phyloP scores from a whole-genome alignment of 1,140 invertebrate genomes.

The Chironomus striatipennis region DNA sequence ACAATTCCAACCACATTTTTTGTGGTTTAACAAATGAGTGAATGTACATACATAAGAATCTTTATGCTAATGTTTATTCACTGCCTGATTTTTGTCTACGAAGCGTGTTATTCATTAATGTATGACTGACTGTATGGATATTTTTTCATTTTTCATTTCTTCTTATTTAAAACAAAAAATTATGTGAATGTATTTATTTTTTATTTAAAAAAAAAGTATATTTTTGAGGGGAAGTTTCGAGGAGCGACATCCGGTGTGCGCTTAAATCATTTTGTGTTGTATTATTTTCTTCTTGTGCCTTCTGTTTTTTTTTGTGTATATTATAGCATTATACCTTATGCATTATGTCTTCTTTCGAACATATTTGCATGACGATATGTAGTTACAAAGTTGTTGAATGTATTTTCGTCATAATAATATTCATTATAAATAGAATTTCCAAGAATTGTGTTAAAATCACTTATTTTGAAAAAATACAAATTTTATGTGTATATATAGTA shows the following conservation, averaged over 20 bases:
- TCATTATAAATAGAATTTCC: constrained; percentile 8
- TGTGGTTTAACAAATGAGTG: background rate
- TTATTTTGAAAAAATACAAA: background rate
- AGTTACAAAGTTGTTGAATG: background rate
- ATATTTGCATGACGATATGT: background rate
- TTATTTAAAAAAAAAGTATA: too few relatives aligned
- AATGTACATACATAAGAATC: background rate
- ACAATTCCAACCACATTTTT: background rate
- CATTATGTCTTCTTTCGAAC: background rate
- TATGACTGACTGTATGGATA: constrained; percentile 2
- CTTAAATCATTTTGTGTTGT: constrained; percentile 18
- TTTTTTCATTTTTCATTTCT: background rate
- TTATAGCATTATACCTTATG: background rate
- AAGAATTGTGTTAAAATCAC: background rate
- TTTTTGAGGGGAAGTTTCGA: constrained; percentile 6
- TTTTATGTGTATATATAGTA: too few relatives aligned
- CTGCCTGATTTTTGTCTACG: background rate
- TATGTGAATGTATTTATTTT: background rate
- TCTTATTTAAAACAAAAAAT: background rate
- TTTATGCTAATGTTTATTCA: constrained; percentile 8
- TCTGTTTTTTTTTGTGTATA: background rate
- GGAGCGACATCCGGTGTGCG: constrained; percentile 22
- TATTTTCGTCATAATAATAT: background rate
- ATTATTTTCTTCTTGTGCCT: background rate
- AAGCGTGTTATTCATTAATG: constrained; percentile 8